phyloP scores from a whole-genome alignment of 64 coral and sea anemone genomes.

The Montipora capricornis region DNA sequence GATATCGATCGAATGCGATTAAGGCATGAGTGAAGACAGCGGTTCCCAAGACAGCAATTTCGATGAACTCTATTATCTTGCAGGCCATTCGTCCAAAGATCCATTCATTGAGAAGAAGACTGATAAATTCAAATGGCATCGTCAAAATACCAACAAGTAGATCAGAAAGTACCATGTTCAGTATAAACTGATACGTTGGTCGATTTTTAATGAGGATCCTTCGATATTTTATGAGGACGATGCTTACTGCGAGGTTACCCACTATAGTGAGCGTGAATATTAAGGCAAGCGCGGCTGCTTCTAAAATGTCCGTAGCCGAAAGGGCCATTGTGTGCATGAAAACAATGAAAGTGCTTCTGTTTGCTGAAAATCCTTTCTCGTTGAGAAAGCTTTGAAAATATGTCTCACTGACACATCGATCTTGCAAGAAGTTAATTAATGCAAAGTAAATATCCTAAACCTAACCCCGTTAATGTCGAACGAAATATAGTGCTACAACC shows the following conservation, averaged over 20 bases:
- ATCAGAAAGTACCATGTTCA: too few species aligned
- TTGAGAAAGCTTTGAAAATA: too few species aligned
- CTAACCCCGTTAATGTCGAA: too few species aligned
- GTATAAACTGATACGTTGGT: too few species aligned
- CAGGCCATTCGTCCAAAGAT: constrained; percentile 11
- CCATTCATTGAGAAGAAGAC: constrained; percentile 40
- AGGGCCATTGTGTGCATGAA: not conserved
- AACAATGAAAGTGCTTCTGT: too few species aligned
- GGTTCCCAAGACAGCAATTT: constrained; percentile 54
- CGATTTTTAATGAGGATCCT: not conserved
- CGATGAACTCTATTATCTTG: constrained; percentile 52
- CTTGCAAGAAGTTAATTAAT: too few species aligned
- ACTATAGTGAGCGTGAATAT: not conserved
- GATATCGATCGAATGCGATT: constrained; percentile 57
- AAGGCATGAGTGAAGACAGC: constrained; percentile 49
- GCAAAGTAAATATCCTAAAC: too few species aligned
- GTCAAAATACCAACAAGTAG: constrained; percentile 7
- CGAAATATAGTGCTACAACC: too few species aligned
- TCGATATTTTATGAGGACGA: not conserved
- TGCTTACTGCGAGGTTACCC: constrained; percentile 1
- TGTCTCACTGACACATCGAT: too few species aligned
- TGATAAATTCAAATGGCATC: constrained; percentile 52
- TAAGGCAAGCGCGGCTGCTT: not conserved
- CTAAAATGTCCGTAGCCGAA: not conserved
- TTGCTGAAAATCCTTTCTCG: too few species aligned